Base-by-base conservation (phyloP, 2,888 invertebrate genomes). In the Rhagonycha fulva region DNA sequence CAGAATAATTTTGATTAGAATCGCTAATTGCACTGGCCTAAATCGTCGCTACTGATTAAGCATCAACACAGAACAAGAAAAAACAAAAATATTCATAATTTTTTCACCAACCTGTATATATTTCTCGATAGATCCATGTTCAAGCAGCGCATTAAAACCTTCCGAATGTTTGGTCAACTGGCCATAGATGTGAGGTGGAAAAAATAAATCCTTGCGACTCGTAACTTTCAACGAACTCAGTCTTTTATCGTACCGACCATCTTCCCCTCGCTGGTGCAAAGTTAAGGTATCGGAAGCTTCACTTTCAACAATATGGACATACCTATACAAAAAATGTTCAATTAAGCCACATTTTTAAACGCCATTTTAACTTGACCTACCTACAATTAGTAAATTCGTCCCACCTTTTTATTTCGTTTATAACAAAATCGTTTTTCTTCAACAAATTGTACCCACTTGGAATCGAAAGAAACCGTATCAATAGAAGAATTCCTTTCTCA, bases 301-400 rank as follows among this genome's bases (percentile, higher is more conserved):
- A 70, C 95, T 94, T 87, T 99, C 99, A 32, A 98, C 93, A 28
- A 98, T 88, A 11, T 94, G 92, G 3, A 97, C 96, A 88, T 99
- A 99, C 82, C 95, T 91, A 28, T 14, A 77, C 66, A 70, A 4
- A 62, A 70, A 4, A 62, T 23, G 4, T n/a, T 2, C 47, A 47
- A 47, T 47, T n/a, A n/a, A 5, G 7, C 2, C 47, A 47, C 5
- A 47, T 47, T 47, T 47, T 4, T 2, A 47, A 47, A n/a, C 47
- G 5, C n/a, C 4, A 4, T n/a, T 32, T 32, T 5, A 32, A 47
- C 5, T 47, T 47, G 47, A 47, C 84, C 83, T 85, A 93, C 93
- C 93, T 91, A 86, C 92, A 93, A 84, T 94, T 94, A 83, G 93
- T 94, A 73, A 90, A 91, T 81, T 90, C 91, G 26, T 91, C 92